A percentile compares a stretch with the other conserved stretches of the same genome.
Conservation (phyloP, 2,888 invertebrate genomes). For the Drosophila fulvimacula region DNA sequence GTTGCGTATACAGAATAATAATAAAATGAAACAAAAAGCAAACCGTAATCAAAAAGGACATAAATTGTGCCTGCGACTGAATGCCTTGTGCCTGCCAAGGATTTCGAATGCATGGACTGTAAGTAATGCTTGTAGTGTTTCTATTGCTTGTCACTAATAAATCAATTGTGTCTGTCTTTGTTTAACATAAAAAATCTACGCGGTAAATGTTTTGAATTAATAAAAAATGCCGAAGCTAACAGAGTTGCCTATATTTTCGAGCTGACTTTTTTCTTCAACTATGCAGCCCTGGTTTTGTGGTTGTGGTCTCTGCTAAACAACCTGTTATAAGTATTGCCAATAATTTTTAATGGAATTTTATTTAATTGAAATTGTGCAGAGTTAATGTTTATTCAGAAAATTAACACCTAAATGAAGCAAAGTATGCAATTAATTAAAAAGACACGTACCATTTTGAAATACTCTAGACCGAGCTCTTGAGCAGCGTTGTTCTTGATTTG, state of each 20-base stretch:
- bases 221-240: not conserved
- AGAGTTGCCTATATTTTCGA: not conserved
- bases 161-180: slow-evolving; percentile 6
- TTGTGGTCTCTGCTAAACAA: not conserved
- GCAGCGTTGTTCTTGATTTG: too few relatives aligned
- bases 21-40: slow-evolving; percentile 16
- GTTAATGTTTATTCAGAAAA: not conserved
- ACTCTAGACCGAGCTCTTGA: too few relatives aligned
- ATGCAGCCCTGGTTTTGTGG: slow-evolving; percentile 1
- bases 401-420: not conserved
- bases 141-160: slow-evolving; percentile 3
- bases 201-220: not conserved
- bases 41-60: slow-evolving; percentile 15
- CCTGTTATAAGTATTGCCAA: not conserved
- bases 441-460: too few relatives aligned
- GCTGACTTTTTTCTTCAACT: not conserved
- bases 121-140: not conserved
- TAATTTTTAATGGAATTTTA: not conserved
- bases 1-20: slow-evolving; percentile 54
- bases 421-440: too few relatives aligned
- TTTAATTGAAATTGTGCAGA: not conserved
- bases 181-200: slow-evolving; percentile 2
- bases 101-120: not conserved
- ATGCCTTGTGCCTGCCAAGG: not conserved
- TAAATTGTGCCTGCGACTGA: not conserved